Base-by-base conservation (phyloP, 2,113 vertebrate genomes). In the Galbula dea region DNA sequence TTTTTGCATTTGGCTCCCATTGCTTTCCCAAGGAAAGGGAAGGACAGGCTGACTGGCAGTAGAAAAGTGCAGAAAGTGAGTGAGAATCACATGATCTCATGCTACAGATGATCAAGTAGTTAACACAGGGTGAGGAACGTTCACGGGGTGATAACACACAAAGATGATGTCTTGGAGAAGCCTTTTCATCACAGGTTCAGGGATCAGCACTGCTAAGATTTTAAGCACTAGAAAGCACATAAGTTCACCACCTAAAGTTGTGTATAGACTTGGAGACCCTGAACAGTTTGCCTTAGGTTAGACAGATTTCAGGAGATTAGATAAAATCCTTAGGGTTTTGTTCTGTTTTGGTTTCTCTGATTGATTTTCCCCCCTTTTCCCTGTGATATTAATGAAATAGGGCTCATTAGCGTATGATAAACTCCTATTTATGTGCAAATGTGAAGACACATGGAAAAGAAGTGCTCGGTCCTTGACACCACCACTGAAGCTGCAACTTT, bases 291-390 rank as follows among this genome's bases (percentile, higher is more conserved):
- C 82, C 66, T 49, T 68, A 89, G 78, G 57, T 88, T 76, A 96
- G 45, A 16, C n/a, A 46, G 54, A 41, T 93, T 92, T 89, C 57
- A 72, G 27, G 24, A 68, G 89, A 95, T 94, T 89, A 95, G 58
- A 73, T 65, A 46, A 90, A 93, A 11, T 63, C 32, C 11, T 6
- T 88, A 0, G 1, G n/a, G n/a, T n/a, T n/a, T n/a, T n/a, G n/a
- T n/a, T n/a, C n/a, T n/a, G n/a, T n/a, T n/a, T n/a, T n/a, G n/a
- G n/a, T n/a, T n/a, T n/a, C n/a, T n/a, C n/a, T n/a, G n/a, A n/a
- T n/a, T n/a, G n/a, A 7, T 63, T 52, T 43, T 29, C 72, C 59
- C 55, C 29, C 21, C 32, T 78, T 78, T 73, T 30, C 9, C 46
- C 55, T 62, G 3, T 87, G 55, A 62, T 92, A 80, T 66, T 83